Percentiles rank a stretch among this genome's conserved stretches.
Evolutionary conservation across 37 sponge, comb jelly and placozoan species (phyloP).

Genomic region (Crambe crambe): DNA sequence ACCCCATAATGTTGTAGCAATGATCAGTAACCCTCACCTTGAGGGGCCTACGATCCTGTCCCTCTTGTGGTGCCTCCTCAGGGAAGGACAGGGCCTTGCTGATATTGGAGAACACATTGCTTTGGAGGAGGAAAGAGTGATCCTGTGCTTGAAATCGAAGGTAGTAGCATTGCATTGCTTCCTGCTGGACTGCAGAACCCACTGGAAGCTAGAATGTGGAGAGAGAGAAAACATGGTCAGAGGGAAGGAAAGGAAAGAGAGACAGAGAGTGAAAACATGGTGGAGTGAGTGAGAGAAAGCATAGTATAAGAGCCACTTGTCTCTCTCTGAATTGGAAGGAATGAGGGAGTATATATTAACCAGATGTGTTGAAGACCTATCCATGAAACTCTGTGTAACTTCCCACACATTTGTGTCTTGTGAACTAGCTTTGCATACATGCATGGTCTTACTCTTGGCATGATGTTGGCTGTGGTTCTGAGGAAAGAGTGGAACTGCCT

Average conservation of each 20-base stretch:
- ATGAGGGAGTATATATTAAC: no score
- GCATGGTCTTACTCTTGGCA: conserved; percentile 56
- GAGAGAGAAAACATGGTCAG: background rate
- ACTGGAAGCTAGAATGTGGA: conserved; percentile 60
- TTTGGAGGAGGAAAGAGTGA: conserved; percentile 92
- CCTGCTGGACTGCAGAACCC: conserved; percentile 86
- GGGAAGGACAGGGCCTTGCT: conserved; percentile 82
- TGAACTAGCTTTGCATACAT: no score
- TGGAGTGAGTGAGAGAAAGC: background rate
- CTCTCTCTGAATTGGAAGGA: no score
- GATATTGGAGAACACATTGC: conserved; percentile 91
- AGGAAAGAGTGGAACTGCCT: conserved; percentile 80
- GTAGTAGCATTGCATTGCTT: conserved; percentile 90
- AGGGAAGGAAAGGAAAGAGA: background rate
- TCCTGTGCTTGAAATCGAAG: conserved; percentile 90
- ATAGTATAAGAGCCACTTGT: no score
- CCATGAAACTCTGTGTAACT: no score
- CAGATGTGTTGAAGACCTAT: no score
- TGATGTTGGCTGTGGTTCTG: conserved; percentile 64
- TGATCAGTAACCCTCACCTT: background rate
- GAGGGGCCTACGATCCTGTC: background rate
- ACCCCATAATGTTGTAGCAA: no score
- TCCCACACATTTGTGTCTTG: no score
- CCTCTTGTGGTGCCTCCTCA: conserved; percentile 60
- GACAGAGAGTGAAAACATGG: no score